Evolutionary conservation across 2,113 vertebrate genomes (phyloP).

Genomic region (Fukomys damarensis): DNA sequence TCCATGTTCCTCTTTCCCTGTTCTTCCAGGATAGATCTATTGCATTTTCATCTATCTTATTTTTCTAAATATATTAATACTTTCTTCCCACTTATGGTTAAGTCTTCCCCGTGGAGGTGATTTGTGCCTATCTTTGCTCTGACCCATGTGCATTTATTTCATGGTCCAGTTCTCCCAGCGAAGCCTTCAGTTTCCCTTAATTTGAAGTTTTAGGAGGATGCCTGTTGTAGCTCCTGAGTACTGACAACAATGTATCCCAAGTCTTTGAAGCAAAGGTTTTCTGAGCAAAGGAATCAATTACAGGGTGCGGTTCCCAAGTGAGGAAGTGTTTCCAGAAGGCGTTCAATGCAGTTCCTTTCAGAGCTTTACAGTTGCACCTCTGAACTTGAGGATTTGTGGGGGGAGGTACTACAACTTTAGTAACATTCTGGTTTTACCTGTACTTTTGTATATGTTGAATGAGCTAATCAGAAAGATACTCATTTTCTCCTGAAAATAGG

Average conservation of each 20-base stretch:
- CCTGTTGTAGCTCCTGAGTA: conserved; percentile 36
- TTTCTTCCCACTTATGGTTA: neutral
- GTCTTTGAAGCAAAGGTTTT: conserved; percentile 76
- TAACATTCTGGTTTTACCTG: neutral
- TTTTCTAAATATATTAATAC: neutral
- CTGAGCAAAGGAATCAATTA: conserved; percentile 77
- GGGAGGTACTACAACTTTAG: neutral
- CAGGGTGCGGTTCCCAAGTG: conserved; percentile 70
- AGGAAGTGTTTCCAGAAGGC: conserved; percentile 71
- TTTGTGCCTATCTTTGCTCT: conserved; percentile 38
- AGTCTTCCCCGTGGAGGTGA: conserved; percentile 25
- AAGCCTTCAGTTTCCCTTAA: conserved; percentile 48
- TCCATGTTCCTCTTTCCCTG: neutral
- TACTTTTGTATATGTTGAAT: neutral
- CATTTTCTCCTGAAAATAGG: conserved; percentile 2
- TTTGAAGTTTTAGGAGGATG: conserved; percentile 31
- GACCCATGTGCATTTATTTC: neutral
- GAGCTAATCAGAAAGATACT: conserved; percentile 6
- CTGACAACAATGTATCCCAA: conserved; percentile 67
- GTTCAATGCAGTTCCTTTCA: neutral
- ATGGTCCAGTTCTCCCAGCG: conserved; percentile 52
- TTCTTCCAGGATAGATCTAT: neutral
- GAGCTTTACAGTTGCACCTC: neutral
- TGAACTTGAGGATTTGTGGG: neutral
- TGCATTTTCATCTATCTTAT: neutral